Percentiles rank a stretch among this genome's conserved stretches.
phyloP scores from a whole-genome alignment of 2,113 vertebrate genomes.

The Gymnobelideus leadbeateri region DNA sequence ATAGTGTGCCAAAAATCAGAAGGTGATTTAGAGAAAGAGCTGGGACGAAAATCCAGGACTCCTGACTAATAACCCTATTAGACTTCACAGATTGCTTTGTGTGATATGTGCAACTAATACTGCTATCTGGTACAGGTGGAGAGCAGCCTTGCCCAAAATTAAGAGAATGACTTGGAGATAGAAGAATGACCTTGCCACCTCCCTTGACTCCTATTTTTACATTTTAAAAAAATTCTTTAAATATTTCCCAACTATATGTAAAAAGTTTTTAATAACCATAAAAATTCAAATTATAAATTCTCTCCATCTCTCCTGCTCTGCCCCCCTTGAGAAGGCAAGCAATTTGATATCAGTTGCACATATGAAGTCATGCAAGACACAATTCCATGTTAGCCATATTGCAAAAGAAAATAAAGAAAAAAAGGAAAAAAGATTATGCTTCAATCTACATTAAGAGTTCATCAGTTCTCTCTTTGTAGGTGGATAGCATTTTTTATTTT shows the following conservation, averaged over 20 bases:
- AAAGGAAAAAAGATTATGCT: too few species aligned
- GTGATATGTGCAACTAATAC: background rate
- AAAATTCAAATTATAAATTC: background rate
- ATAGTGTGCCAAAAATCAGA: background rate
- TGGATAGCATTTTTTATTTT: too few species aligned
- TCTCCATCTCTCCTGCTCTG: background rate
- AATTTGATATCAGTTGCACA: background rate
- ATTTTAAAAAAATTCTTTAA: background rate
- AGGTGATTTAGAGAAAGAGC: background rate
- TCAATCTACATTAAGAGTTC: too few species aligned
- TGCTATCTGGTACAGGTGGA: background rate
- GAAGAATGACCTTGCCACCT: background rate
- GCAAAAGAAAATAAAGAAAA: too few species aligned
- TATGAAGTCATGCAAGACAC: background rate
- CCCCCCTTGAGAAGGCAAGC: background rate
- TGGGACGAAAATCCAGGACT: background rate
- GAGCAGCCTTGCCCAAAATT: background rate
- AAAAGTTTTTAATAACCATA: background rate
- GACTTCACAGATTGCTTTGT: background rate
- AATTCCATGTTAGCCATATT: too few species aligned
- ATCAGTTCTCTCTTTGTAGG: too few species aligned
- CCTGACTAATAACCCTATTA: background rate
- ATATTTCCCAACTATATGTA: background rate
- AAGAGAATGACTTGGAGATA: background rate
- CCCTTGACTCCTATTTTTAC: background rate